Base-by-base conservation (phyloP, 2,797 vertebrate genomes). In the Arrhamphus sclerolepis region DNA sequence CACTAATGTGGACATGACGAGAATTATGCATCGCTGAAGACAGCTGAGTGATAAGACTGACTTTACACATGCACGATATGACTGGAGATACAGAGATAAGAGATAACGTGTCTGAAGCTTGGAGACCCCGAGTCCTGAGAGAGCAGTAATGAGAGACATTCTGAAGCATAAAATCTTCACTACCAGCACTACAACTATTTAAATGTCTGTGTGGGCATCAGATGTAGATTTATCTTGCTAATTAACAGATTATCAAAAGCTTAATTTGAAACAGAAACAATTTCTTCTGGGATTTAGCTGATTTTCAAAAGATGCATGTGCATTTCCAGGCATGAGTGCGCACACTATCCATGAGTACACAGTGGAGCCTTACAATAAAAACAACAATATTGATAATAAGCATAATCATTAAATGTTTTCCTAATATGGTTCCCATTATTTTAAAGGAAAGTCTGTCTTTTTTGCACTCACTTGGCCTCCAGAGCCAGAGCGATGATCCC, bases 401-500 rank as follows among this genome's bases (percentile, higher is more conserved):
- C 40, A 18, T 28, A 2, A 24, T 10, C 14, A 40, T 24, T 2
- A 22, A n/a, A n/a, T 5, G 8, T 38, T 38, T 38, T 8, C 14
- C 13, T 38, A 38, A 14, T 14, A 38, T 13, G 13, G 34, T 38
- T 11, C 34, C 34, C 6, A 1, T 16, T 43, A 7, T 1, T 20
- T 5, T 48, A 5, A n/a, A 51, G 5, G 38, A 62, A 2, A 3
- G 16, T 39, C 31, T n/a, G 13, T 10, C 28, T 53, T 16, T 13
- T 48, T 72, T 20, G 43, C 40, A 92, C 86, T 92, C 78, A 94
- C 92, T 91, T 91, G 64, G 90, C 89, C 63, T 98, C 96, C 88
- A 98, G 92, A 60, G 96, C 91, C 1, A 98, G 93, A 24, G 97
- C 97, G 0, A 98, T 98, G 89, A 98, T 97, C 69, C 97, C 97